A percentile compares a stretch with the other conserved stretches of the same genome.
Conservation (phyloP, 1,140 invertebrate genomes). For the Aphaenogaster ashmeadi region DNA sequence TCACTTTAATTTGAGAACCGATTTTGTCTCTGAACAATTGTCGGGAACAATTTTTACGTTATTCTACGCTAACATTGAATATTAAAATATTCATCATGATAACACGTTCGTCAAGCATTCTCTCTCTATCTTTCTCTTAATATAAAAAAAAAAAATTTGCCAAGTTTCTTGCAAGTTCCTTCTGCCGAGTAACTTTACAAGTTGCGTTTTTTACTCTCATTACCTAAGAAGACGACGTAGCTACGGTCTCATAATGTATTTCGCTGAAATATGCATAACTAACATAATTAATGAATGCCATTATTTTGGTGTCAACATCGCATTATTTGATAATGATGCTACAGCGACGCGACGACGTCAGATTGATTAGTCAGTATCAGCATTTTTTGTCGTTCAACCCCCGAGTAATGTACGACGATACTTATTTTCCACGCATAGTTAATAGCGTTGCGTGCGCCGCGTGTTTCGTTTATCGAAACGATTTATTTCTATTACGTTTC, state of each 20-base stretch:
- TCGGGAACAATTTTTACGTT: constrained; percentile 6
- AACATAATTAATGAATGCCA: constrained; percentile 17
- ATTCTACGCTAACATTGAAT: background rate
- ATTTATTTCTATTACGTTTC: constrained; percentile 65
- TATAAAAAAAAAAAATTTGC: background rate
- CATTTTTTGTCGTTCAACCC: constrained; percentile 2
- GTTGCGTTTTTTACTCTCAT: constrained; percentile 22
- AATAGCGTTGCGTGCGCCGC: constrained; percentile 13
- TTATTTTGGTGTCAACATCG: constrained; percentile 15
- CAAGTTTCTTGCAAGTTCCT: constrained; percentile 9
- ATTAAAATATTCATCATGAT: constrained; percentile 45
- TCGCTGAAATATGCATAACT: constrained; percentile 43
- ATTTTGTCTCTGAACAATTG: background rate
- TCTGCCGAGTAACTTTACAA: constrained; percentile 24
- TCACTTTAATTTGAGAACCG: constrained; percentile 28
- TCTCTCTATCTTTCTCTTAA: background rate
- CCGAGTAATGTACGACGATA: background rate
- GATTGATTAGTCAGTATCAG: constrained; percentile 24
- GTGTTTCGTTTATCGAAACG: constrained; percentile 63
- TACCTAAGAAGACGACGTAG: background rate
- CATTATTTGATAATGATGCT: constrained; percentile 17
- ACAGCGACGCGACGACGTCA: background rate
- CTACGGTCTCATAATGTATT: constrained; percentile 5
- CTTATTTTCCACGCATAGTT: constrained; percentile 47
- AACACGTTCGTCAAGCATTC: background rate